phyloP scores from a whole-genome alignment of 2,113 vertebrate species.

The Perognathus longimembris region DNA sequence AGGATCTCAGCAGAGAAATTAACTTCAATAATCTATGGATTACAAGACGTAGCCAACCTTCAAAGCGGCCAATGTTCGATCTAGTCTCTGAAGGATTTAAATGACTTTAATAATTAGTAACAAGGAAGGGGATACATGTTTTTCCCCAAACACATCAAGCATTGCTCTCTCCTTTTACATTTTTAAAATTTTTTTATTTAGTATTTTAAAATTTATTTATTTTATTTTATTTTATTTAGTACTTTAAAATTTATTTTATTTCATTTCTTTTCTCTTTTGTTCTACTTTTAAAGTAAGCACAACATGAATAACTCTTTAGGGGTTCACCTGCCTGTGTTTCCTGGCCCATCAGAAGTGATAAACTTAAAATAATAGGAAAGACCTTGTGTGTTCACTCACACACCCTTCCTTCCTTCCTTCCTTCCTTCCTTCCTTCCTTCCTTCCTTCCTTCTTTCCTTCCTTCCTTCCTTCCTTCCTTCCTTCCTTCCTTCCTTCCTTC shows the following conservation, averaged over 20 bases:
- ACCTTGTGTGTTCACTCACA: rapidly evolving
- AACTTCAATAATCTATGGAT: slow-evolving; percentile 89
- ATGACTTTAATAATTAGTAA: slow-evolving; percentile 86
- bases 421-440: too few relatives aligned
- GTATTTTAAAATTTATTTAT: too few relatives aligned
- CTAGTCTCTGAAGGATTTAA: slow-evolving; percentile 85
- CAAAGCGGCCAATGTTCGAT: slow-evolving; percentile 85
- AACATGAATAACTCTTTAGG: slow-evolving; percentile 52
- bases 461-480: too few relatives aligned
- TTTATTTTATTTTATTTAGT: too few relatives aligned
- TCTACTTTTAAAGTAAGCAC: slow-evolving; percentile 8
- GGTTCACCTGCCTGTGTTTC: slow-evolving; percentile 16
- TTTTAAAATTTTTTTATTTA: too few relatives aligned
- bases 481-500: too few relatives aligned
- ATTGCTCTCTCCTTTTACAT: slow-evolving; percentile 66
- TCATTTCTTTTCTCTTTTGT: too few relatives aligned
- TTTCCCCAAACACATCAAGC: slow-evolving; percentile 79
- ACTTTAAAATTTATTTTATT: too few relatives aligned
- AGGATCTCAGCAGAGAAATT: slow-evolving; percentile 87
- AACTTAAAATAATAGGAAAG: background rate
- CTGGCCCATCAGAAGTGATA: background rate
- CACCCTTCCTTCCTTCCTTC: background rate
- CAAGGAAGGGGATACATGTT: slow-evolving; percentile 81
- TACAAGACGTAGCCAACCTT: slow-evolving; percentile 86
- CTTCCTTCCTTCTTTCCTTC: too few relatives aligned